phyloP scores from a whole-genome alignment of 1,140 invertebrate species.

The Zophobas morio region DNA sequence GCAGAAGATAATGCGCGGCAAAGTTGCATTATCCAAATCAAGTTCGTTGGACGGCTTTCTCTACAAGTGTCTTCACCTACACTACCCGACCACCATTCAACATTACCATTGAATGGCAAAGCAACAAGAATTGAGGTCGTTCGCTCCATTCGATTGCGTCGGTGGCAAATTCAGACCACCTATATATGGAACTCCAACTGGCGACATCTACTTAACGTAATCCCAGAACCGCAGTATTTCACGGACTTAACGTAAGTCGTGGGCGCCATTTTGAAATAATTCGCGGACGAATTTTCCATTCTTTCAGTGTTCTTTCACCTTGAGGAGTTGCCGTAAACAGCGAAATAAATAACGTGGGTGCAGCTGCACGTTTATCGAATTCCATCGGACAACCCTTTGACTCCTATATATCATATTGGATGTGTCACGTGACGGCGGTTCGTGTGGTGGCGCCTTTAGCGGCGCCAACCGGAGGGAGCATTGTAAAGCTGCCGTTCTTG shows the following conservation, averaged over 20 bases:
- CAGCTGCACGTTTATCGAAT: conserved; percentile 11
- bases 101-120: conserved; percentile 14
- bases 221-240: too few species aligned
- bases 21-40: too few species aligned
- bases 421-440: conserved; percentile 10
- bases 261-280: too few species aligned
- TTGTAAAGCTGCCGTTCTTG: conserved; percentile 33
- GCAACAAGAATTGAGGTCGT: background rate
- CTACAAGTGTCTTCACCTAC: background rate
- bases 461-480: conserved; percentile 20
- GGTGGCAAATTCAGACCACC: background rate
- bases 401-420: too few species aligned
- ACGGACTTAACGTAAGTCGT: too few species aligned
- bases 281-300: too few species aligned
- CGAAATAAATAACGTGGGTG: conserved; percentile 2
- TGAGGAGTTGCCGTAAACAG: background rate
- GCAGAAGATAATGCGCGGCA: too few species aligned
- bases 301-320: too few species aligned
- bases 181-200: too few species aligned
- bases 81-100: background rate
- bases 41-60: background rate
- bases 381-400: background rate
- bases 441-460: conserved; percentile 37
- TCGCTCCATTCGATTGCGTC: background rate
- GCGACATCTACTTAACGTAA: too few species aligned